A percentile compares a stretch with the other conserved stretches of the same genome.
phyloP scores from a whole-genome alignment of 2,113 vertebrate species.

The Zootoca vivipara region DNA sequence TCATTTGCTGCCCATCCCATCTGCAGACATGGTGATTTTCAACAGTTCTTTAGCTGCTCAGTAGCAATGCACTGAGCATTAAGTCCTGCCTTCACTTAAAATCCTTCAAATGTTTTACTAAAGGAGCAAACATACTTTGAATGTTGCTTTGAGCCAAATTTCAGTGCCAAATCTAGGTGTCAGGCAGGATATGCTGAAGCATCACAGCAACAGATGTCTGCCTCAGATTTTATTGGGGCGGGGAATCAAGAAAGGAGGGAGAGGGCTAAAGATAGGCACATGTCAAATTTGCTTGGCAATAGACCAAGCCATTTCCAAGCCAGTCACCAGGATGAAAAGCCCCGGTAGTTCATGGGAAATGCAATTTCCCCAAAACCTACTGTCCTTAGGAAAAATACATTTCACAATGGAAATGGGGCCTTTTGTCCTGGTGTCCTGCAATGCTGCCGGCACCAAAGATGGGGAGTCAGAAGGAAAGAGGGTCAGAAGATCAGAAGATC shows the following conservation, averaged over 20 bases:
- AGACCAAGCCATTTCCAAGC: not conserved
- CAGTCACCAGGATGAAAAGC: not conserved
- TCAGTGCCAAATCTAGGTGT: not conserved
- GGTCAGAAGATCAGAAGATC: not conserved
- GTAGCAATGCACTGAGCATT: slow-evolving; percentile 83
- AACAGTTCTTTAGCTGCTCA: slow-evolving; percentile 54
- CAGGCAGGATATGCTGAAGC: not conserved
- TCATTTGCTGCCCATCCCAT: slow-evolving; percentile 82
- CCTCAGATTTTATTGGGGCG: not conserved
- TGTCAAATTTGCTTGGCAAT: not conserved
- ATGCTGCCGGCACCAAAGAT: not conserved
- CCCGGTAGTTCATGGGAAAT: not conserved
- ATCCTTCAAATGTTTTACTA: not conserved
- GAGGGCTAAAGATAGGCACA: not conserved
- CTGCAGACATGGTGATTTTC: slow-evolving; percentile 89
- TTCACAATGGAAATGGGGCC: not conserved
- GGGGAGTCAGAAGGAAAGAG: not conserved
- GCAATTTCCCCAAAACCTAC: not conserved
- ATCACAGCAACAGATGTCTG: not conserved
- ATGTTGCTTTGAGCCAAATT: not conserved
- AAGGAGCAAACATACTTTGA: not conserved
- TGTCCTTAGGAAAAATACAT: not conserved
- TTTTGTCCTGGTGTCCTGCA: not conserved
- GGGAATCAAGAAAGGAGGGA: not conserved
- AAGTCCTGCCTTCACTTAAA: slow-evolving; percentile 70